phyloP scores from a whole-genome alignment of 1,140 invertebrate genomes.

The Heliconius nattereri region DNA sequence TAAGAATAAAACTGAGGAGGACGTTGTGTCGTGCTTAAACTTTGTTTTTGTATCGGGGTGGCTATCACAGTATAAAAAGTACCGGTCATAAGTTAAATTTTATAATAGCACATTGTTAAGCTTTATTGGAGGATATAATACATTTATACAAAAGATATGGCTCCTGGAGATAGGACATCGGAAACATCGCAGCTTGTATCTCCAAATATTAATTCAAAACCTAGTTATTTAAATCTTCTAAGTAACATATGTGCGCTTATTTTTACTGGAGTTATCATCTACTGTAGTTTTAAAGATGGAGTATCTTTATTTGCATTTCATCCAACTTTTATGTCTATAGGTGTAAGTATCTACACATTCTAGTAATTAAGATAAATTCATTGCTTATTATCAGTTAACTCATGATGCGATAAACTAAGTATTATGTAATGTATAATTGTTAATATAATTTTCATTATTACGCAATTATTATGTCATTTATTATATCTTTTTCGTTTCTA shows the following conservation, averaged over 20 bases:
- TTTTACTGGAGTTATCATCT: constrained; percentile 63
- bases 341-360: constrained; percentile 44
- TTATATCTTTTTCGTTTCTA: constrained; percentile 50
- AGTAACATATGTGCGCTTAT: constrained; percentile 62
- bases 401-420: background rate
- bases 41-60: too few relatives aligned
- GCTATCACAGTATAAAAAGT: background rate
- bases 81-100: background rate
- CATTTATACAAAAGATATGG: constrained; percentile 47
- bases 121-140: background rate
- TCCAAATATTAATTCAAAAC: constrained; percentile 48
- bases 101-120: background rate
- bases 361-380: constrained; percentile 17
- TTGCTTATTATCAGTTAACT: background rate
- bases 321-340: constrained; percentile 67
- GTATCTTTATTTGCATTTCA: constrained; percentile 75
- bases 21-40: background rate
- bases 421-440: background rate
- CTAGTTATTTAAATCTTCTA: constrained; percentile 66
- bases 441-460: background rate
- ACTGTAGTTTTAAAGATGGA: constrained; percentile 67
- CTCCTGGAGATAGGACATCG: constrained; percentile 55
- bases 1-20: background rate
- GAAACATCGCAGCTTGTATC: constrained; percentile 63
- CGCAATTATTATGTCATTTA: background rate